These are phyloP conservation scores for Agrochola lota DNA, from an alignment of 2,888 invertebrate species.

Conservation along the genomic window DNA sequence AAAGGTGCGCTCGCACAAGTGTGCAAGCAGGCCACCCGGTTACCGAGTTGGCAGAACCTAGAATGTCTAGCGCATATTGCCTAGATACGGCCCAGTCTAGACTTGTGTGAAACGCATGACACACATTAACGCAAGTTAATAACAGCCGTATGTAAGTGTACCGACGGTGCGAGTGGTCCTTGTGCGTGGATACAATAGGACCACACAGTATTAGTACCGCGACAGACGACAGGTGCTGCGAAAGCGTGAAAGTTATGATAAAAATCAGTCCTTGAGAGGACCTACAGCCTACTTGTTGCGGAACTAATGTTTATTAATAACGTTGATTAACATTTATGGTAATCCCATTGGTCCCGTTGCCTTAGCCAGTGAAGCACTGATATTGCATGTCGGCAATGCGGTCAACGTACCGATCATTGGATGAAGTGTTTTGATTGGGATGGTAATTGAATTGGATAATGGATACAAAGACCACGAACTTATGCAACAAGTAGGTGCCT, in stretches of 20 bases:
- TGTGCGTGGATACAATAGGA: conserved; percentile 24
- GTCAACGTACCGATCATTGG: conserved; percentile 33
- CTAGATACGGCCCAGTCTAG: conserved; percentile 70
- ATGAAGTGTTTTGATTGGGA: conserved; percentile 22
- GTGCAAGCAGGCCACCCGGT: conserved; percentile 87
- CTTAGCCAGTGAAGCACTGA: conserved; percentile 4
- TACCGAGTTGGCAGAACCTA: conserved; percentile 80
- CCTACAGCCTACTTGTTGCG: conserved; percentile 33
- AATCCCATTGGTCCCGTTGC: conserved; percentile 42
- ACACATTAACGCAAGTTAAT: conserved; percentile 69
- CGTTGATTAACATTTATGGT: conserved; percentile 51
- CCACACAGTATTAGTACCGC: conserved; percentile 10
- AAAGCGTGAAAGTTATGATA: conserved; percentile 52
- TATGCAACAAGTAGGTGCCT: background rate
- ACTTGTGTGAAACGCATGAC: conserved; percentile 77
- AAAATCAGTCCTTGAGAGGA: conserved; percentile 41
- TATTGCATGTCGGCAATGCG: conserved; percentile 30
- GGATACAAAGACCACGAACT: background rate
- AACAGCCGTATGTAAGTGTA: conserved; percentile 49
- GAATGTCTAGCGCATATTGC: conserved; percentile 74
- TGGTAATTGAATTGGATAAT: background rate
- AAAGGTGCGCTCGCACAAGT: conserved; percentile 77
- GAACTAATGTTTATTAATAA: conserved; percentile 54
- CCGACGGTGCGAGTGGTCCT: conserved; percentile 35
- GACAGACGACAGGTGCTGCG: conserved; percentile 10